Evolutionary conservation across 2,888 invertebrate genomes (phyloP), one percentile per base, ranked within the genome.

Genomic region (Hemistola chrysoprasaria): DNA sequence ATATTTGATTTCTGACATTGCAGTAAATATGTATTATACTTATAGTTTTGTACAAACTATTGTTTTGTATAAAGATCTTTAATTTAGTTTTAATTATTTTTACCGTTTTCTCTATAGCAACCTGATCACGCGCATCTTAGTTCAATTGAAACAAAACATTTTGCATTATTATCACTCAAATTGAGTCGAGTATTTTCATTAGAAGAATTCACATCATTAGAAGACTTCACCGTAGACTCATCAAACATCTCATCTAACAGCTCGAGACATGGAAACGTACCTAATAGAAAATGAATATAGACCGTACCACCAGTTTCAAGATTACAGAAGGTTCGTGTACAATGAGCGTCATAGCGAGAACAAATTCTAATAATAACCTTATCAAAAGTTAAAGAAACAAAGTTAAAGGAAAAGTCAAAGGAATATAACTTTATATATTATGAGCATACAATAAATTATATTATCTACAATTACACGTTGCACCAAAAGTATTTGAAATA

Each of bases 131-230:
- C 59, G 35, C 69, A 72, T 56, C 57, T 71, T 62, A 65, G 64
- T 50, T 62, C 70, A 58, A 72, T 79, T 63, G 64, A 65, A 47
- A 67, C 68, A 44, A 68, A 65, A 38, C 59, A 64, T 38, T 22
- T 44, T 59, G 47, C 51, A 40, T 36, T 66, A 51, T 60, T 50
- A 28, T 22, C 61, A 58, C 47, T 41, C 20, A 67, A 68, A 51
- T 44, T 44, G 43, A 58, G 55, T 47, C 40, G 47, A 36, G 47
- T 70, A 33, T 69, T 65, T 16, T 51, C 77, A 42, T 45, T 80
- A 59, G 65, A 71, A 6, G 78, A 83, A 11, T 81, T 82, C 40
- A 73, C 71, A 53, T 71, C 71, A n/a, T 55, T 82, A 52, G 75
- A 80, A 53, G 67, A 72, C 26, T 42, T 60, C 33, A 51, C 54